Evolutionary conservation across 1,140 invertebrate genomes (phyloP), one percentile per base, ranked within the genome.

Genomic region (Euschistus heros): DNA sequence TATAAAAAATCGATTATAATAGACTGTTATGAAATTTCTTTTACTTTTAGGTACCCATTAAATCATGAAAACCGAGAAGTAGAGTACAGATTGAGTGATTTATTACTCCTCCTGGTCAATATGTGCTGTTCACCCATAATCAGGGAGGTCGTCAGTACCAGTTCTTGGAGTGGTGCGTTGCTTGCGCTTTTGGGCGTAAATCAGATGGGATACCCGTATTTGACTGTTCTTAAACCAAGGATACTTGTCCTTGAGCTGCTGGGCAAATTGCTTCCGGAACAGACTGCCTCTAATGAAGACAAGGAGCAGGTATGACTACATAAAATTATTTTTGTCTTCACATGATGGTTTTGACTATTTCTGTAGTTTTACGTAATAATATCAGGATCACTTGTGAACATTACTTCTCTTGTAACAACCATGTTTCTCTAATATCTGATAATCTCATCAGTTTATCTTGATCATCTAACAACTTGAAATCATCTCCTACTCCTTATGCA

Each of bases 231-330:
- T 7, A 68, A 68, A 37, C 67, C 67, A 27, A 44, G 67, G 15
- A 47, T 68, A 14, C 50, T 68, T 1, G 20, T 68, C 2, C 44
- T 68, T 44, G 55, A 64, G 18, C 44, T 68, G 2, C 52, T 68
- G 17, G 46, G 52, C n/a, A 62, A 61, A 55, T 27, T 68, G 14
- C 42, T 68, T 4, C 67, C 67, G 14, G 22, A 52, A 20, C 63
- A 68, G 22, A 47, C 24, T 6, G 55, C 63, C 8, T 47, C 63
- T 18, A 22, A 27, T n/a, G 67, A 64, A 30, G 54, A 54, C 15
- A 68, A 57, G 52, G 59, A 61, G 46, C 63, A 68, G 60, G 67
- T 68, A 61, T n/a, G n/a, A n/a, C n/a, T n/a, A n/a, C n/a, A n/a
- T n/a, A n/a, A n/a, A n/a, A n/a, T n/a, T n/a, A n/a, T n/a, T n/a